Conservation (phyloP, 1,140 invertebrate species). For the Procambarus virginalis region DNA sequence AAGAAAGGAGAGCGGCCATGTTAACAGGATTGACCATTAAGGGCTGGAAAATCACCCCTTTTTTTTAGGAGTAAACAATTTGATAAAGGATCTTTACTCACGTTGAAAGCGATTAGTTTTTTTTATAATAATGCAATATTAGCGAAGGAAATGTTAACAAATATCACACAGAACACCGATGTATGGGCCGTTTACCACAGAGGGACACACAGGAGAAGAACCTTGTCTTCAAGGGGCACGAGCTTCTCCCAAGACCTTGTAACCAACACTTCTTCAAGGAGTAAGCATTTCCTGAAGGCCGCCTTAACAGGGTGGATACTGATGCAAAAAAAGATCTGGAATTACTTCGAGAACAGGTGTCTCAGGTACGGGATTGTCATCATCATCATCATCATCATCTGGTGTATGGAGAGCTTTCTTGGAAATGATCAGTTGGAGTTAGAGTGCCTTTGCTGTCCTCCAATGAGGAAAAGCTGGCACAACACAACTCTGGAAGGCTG, state of each 20-base stretch:
- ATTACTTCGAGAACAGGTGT: not conserved
- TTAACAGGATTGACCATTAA: not conserved
- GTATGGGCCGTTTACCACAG: slow-evolving; percentile 36
- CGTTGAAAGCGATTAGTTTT: slow-evolving; percentile 45
- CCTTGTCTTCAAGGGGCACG: not conserved
- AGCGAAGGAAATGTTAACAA: slow-evolving; percentile 47
- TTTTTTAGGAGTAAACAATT: slow-evolving; percentile 11
- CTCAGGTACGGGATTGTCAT: not conserved
- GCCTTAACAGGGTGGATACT: not conserved
- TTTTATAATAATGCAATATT: slow-evolving; percentile 45
- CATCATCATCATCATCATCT: not conserved
- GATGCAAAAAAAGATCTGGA: not conserved
- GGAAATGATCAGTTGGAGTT: not conserved
- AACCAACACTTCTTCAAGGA: not conserved
- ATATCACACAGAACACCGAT: slow-evolving; percentile 53
- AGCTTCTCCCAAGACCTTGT: not conserved
- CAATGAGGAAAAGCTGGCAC: not conserved
- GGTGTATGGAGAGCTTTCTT: not conserved
- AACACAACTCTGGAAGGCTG: not conserved
- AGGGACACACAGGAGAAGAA: slow-evolving; percentile 32
- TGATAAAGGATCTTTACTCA: slow-evolving; percentile 12
- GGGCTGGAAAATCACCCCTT: not conserved
- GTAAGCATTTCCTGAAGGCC: not conserved
- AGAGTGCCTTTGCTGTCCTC: not conserved
- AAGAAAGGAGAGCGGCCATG: not conserved